A percentile compares a stretch with the other conserved stretches of the same genome.
Conservation (phyloP, 2,113 vertebrate genomes). For the Pyrgilauda ruficollis region DNA sequence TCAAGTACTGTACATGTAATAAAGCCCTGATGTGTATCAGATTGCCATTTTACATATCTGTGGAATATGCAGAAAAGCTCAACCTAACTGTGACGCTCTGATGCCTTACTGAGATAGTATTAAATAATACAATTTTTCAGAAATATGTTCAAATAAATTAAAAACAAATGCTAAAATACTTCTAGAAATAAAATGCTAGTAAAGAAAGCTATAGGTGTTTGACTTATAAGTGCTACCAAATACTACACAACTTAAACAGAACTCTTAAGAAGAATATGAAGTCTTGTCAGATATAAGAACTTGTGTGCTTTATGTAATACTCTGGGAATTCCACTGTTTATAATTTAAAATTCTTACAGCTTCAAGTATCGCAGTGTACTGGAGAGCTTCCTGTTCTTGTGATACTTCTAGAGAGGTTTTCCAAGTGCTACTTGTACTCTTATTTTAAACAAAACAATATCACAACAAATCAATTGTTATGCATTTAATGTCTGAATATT, state of each 20-base stretch:
- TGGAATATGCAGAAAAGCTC: neutral
- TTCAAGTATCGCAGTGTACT: neutral
- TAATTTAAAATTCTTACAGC: neutral
- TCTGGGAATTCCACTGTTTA: neutral
- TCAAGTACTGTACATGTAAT: neutral
- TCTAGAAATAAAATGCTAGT: neutral
- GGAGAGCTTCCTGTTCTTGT: neutral
- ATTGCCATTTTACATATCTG: neutral
- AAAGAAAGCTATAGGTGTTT: neutral
- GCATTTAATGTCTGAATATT: slow-evolving; percentile 32
- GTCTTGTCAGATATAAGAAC: neutral
- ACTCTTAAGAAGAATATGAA: neutral
- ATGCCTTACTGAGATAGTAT: neutral
- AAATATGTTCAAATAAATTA: neutral
- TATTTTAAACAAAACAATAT: neutral
- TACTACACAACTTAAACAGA: neutral
- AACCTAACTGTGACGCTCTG: neutral
- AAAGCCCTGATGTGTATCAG: neutral
- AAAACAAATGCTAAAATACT: neutral
- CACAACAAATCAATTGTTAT: neutral
- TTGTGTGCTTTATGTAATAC: neutral
- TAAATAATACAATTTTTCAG: neutral
- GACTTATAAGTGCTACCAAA: neutral
- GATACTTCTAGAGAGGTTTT: neutral
- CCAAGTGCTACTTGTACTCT: neutral